phyloP scores from a whole-genome alignment of 2,888 invertebrate species.

The Coleophora flavipennella region DNA sequence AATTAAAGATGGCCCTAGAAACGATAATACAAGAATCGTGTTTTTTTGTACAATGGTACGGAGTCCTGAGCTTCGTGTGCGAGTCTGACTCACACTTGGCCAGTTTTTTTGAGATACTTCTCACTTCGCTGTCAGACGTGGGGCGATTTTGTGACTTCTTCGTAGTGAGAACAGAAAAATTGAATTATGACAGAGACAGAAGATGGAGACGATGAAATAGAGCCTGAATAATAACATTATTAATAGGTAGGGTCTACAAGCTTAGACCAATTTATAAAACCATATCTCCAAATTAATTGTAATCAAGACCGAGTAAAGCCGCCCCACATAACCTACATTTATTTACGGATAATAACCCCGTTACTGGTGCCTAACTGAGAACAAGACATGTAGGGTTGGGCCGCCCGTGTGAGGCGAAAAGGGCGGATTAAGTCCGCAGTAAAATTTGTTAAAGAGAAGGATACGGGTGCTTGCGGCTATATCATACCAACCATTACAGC shows the following conservation, averaged over 20 bases:
- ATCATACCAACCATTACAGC: slow-evolving; percentile 23
- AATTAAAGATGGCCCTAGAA: too few species aligned
- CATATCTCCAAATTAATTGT: slow-evolving; percentile 50
- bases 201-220: background rate
- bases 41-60: too few species aligned
- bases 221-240: background rate
- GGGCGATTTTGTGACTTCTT: too few species aligned
- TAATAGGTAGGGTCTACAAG: background rate
- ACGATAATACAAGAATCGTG: too few species aligned
- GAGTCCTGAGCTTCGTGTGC: too few species aligned
- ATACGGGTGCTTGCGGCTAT: slow-evolving; percentile 55
- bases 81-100: too few species aligned
- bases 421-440: slow-evolving; percentile 63
- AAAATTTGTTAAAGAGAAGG: slow-evolving; percentile 67
- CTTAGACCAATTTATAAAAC: slow-evolving; percentile 31
- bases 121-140: too few species aligned
- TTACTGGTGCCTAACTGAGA: slow-evolving; percentile 43
- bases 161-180: too few species aligned
- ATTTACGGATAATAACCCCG: slow-evolving; percentile 60
- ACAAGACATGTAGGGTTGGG: slow-evolving; percentile 55
- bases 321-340: slow-evolving; percentile 56
- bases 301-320: slow-evolving; percentile 40
- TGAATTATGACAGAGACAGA: too few species aligned
- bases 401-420: slow-evolving; percentile 38
- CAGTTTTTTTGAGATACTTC: too few species aligned